Percentiles rank a stretch among this genome's conserved stretches.
Evolutionary conservation across 2,113 vertebrate genomes (phyloP).

Genomic region (Ovis canadensis): DNA sequence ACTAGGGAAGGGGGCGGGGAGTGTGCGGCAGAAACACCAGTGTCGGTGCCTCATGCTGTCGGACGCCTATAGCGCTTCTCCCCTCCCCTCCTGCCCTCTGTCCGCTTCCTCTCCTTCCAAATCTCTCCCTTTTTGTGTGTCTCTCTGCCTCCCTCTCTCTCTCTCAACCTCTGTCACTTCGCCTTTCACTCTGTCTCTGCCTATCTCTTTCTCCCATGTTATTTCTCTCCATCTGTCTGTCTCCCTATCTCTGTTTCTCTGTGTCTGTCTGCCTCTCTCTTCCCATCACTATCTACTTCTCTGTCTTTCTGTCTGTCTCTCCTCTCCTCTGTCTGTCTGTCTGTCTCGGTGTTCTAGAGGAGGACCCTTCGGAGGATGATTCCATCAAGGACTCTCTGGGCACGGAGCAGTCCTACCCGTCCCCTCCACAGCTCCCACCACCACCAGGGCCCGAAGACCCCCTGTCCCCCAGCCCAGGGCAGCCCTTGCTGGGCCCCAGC

Average conservation of each 20-base stretch:
- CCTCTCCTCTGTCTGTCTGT: background rate
- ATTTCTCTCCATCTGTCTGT: background rate
- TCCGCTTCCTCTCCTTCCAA: background rate
- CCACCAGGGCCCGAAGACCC: constrained; percentile 76
- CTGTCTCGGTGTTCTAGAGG: constrained; percentile 82
- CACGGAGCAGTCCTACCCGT: constrained; percentile 83
- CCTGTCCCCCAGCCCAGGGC: constrained; percentile 78
- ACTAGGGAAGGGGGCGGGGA: background rate
- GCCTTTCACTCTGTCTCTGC: background rate
- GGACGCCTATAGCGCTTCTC: background rate
- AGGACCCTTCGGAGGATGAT: constrained; percentile 88
- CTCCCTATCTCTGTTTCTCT: background rate
- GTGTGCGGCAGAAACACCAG: background rate
- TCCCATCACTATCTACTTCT: background rate
- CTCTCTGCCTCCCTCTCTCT: background rate
- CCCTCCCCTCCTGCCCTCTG: background rate
- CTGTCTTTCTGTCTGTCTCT: no score
- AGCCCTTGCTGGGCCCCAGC: constrained; percentile 69
- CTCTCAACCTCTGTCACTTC: background rate
- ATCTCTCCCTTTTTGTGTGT: background rate
- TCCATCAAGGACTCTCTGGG: constrained; percentile 83
- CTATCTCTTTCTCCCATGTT: background rate
- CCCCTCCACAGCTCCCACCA: constrained; percentile 83
- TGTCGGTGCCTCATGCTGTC: rapidly evolving
- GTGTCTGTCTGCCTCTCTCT: no score